Conservation (phyloP, 2,888 invertebrate genomes). For the Leistus spinibarbis region DNA sequence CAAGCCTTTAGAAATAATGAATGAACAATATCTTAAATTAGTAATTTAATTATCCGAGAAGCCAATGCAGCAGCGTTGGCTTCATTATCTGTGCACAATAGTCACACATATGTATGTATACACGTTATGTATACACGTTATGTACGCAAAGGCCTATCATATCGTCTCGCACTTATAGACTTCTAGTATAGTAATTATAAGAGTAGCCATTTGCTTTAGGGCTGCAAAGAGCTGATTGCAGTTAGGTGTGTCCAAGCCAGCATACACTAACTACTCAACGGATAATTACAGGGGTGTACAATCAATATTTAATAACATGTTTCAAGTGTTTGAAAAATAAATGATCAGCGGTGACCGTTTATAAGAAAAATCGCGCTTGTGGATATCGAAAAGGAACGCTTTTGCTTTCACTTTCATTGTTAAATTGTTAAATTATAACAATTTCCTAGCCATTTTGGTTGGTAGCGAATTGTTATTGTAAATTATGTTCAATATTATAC, state of each 20-base stretch:
- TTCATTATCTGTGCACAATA: neutral
- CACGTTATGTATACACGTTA: neutral
- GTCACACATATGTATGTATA: neutral
- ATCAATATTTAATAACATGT: slow-evolving; percentile 33
- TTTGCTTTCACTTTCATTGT: neutral
- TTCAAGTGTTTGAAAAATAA: slow-evolving; percentile 19
- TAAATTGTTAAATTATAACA: neutral
- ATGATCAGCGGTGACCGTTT: neutral
- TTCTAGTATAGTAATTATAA: neutral
- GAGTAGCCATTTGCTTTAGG: neutral
- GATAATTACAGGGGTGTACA: slow-evolving; percentile 35
- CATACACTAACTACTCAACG: neutral
- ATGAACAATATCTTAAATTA: neutral
- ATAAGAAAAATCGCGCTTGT: neutral
- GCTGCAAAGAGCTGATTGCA: neutral
- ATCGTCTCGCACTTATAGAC: neutral
- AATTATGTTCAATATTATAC: neutral
- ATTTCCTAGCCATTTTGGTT: neutral
- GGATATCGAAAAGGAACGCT: neutral
- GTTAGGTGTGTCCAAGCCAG: slow-evolving; percentile 28
- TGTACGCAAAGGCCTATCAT: neutral
- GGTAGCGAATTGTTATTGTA: neutral
- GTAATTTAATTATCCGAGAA: neutral
- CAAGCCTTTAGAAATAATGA: neutral
- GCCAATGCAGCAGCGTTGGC: neutral